These are phyloP conservation scores for Macheiramphus alcinus DNA, from an alignment of 2,113 vertebrate species.

Conservation along the genomic window DNA sequence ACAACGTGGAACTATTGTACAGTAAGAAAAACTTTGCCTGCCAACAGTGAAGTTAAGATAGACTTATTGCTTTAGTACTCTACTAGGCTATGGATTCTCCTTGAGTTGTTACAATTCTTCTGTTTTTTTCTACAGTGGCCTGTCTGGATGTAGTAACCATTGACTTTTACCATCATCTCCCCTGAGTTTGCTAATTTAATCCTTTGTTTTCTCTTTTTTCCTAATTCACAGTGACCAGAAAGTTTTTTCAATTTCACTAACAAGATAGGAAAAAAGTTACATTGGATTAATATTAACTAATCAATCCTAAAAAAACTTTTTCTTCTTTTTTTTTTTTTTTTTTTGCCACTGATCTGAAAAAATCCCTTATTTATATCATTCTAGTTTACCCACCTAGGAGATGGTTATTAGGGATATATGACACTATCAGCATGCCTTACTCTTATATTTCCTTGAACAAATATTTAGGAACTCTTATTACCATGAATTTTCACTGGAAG, in stretches of 20 bases:
- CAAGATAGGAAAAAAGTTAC: not conserved
- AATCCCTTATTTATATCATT: not conserved
- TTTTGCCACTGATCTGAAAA: not conserved
- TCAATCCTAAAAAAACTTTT: not conserved
- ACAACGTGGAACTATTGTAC: not conserved
- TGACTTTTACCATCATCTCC: not conserved
- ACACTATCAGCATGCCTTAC: not conserved
- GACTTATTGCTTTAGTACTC: not conserved
- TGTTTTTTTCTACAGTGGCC: not conserved
- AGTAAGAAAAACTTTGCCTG: not conserved
- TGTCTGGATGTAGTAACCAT: not conserved
- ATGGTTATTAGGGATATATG: not conserved
- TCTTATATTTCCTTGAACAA: not conserved
- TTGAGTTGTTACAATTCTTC: not conserved
- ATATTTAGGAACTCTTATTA: not conserved
- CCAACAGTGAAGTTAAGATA: not conserved
- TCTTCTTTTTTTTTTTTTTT: not conserved
- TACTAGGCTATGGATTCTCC: not conserved
- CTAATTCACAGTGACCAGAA: not conserved
- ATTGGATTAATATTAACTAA: not conserved
- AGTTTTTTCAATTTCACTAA: not conserved
- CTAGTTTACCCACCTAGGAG: not conserved
- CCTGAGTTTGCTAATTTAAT: not conserved
- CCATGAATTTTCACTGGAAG: not conserved
- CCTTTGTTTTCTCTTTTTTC: not conserved